Percentiles rank a stretch among this genome's conserved stretches.
Evolutionary conservation across 2,113 vertebrate genomes (phyloP).

Genomic region (Ammodramus savannarum): DNA sequence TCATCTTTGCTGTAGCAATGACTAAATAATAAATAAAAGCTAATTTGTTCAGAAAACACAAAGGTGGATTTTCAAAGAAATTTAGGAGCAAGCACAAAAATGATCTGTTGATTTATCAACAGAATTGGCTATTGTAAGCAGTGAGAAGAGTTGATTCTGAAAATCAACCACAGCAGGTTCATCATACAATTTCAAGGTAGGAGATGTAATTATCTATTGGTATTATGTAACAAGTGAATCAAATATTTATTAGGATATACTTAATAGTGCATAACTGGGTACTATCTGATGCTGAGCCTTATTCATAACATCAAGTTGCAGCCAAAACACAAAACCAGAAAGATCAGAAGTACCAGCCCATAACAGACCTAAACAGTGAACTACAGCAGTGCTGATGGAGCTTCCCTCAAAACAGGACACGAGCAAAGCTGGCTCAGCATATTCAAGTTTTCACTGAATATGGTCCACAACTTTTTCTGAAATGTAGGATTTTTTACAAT

Average conservation of each 20-base stretch:
- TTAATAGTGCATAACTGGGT: background rate
- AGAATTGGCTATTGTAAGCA: background rate
- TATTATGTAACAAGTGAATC: background rate
- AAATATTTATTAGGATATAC: background rate
- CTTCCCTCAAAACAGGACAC: background rate
- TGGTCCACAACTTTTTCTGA: background rate
- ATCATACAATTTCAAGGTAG: background rate
- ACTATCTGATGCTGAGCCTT: background rate
- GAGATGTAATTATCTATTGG: background rate
- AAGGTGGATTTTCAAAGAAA: background rate
- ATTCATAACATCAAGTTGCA: background rate
- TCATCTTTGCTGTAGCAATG: background rate
- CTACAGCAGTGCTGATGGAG: fast-evolving
- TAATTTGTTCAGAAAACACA: background rate
- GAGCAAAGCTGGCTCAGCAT: background rate
- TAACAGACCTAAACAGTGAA: background rate
- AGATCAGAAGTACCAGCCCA: background rate
- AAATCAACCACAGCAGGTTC: background rate
- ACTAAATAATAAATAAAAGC: background rate
- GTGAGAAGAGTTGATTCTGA: background rate
- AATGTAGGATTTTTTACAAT: background rate
- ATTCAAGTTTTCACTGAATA: background rate
- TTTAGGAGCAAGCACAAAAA: background rate
- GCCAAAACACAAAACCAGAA: background rate
- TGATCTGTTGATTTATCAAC: background rate